Base-by-base conservation (phyloP, 2,113 vertebrate genomes). In the Tachycineta bicolor region DNA sequence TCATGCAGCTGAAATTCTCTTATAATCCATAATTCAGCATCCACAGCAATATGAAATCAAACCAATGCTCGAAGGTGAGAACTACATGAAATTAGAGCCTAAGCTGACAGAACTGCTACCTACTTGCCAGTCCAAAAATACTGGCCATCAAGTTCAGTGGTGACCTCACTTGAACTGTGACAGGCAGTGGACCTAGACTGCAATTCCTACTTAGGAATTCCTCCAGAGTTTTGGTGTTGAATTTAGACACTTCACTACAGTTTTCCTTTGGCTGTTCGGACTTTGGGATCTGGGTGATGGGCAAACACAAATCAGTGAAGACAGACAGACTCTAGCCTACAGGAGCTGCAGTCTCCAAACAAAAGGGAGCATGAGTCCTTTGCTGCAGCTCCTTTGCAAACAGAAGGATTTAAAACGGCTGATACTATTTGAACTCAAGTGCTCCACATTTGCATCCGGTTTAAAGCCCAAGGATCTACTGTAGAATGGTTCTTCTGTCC, bases 381-480 rank as follows among this genome's bases (percentile, higher is more conserved):
- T 15, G 1, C 18, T 58, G 28, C 18, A 65, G 28, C 49, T 73
- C 46, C 62, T 87, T 58, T 82, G 46, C 50, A 44, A 91, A 53
- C 0, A 9, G 23, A 44, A 87, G n/a, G 26, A 43, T 85, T 76
- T 76, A 67, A 46, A 93, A 53, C 43, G 64, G 44, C 69, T 78
- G 15, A 9, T 43, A 19, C n/a, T 39, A 11, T 33, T 17, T 59
- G 23, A 82, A 22, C 24, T 82, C 21, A 31, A 73, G 29, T 63
- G 52, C 47, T 60, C 20, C 50, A 6, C 12, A 3, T 67, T 58
- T 31, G 16, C 2, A 2, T 70, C 44, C 0, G 0, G 14, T 62
- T 69, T 79, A 79, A 94, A 39, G 82, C 59, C 67, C 0, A 1
- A n/a, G 50, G 47, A 58, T 74, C 43, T 64, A 8, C 14, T 75